Conservation (phyloP, 2,113 vertebrate genomes). For the Paramisgurnus dabryanus region DNA sequence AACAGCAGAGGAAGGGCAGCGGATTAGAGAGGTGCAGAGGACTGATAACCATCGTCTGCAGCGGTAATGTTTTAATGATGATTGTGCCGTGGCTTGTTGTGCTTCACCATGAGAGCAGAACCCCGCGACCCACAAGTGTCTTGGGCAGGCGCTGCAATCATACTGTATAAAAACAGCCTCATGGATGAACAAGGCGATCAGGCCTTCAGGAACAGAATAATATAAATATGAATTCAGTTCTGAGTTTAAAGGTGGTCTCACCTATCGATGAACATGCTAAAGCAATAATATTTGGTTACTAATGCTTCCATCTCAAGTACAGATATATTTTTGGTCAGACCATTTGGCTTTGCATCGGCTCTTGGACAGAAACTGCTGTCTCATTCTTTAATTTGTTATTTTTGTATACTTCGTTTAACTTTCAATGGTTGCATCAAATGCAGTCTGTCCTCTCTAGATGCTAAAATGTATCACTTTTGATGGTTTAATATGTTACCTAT, state of each 20-base stretch:
- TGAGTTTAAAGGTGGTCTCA: not conserved
- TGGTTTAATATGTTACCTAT: too few relatives aligned
- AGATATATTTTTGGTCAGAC: too few relatives aligned
- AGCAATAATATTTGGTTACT: too few relatives aligned
- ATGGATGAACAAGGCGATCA: conserved; percentile 2
- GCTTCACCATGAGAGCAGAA: not conserved
- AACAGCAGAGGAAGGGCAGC: not conserved
- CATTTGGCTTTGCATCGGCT: too few relatives aligned
- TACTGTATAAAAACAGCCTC: conserved; percentile 35
- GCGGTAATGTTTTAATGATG: conserved; percentile 41
- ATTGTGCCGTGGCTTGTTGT: conserved; percentile 29
- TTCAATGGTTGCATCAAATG: too few relatives aligned
- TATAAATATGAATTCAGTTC: conserved; percentile 10
- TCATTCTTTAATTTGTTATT: too few relatives aligned
- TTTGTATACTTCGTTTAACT: too few relatives aligned
- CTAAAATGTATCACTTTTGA: too few relatives aligned
- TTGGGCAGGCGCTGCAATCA: conserved; percentile 33
- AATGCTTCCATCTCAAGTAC: too few relatives aligned
- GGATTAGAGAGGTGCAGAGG: conserved; percentile 3
- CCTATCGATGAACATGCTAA: too few relatives aligned
- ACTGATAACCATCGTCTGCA: conserved; percentile 22
- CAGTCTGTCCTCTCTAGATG: too few relatives aligned
- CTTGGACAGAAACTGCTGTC: too few relatives aligned
- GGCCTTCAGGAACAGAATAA: not conserved
- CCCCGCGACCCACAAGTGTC: not conserved